Evolutionary conservation across 2,888 invertebrate species (phyloP).

Genomic region (Trissolcus brochymenae): DNA sequence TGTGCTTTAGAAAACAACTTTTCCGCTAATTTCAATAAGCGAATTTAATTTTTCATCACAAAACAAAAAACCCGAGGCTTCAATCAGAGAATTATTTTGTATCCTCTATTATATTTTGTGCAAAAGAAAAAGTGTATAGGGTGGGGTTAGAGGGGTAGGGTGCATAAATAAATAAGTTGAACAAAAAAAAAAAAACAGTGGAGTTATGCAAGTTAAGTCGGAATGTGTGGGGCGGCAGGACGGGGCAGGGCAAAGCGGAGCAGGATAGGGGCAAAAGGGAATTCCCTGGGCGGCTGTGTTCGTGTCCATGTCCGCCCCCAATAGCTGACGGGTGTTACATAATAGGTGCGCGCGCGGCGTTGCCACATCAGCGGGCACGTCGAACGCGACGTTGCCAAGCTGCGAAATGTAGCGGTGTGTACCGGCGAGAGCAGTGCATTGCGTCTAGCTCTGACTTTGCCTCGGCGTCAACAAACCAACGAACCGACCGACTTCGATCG

Average conservation of each 20-base stretch:
- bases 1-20: too few relatives aligned
- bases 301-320: slow-evolving; percentile 37
- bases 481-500: slow-evolving; percentile 12
- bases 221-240: slow-evolving; percentile 30
- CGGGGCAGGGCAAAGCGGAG: slow-evolving; percentile 10
- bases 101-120: too few relatives aligned
- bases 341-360: slow-evolving; percentile 24
- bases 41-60: too few relatives aligned
- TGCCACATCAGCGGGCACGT: slow-evolving; percentile 17
- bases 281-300: slow-evolving; percentile 33
- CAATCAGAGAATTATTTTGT: too few relatives aligned
- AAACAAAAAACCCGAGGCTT: too few relatives aligned
- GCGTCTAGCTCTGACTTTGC: slow-evolving; percentile 8
- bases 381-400: slow-evolving; percentile 24
- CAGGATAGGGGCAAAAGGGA: slow-evolving; percentile 27
- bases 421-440: background rate
- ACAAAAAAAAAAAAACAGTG: slow-evolving; percentile 25
- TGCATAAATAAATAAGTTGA: background rate
- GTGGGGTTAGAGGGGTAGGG: too few relatives aligned
- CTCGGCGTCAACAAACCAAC: slow-evolving; percentile 28
- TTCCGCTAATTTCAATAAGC: too few relatives aligned
- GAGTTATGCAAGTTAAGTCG: slow-evolving; percentile 25
- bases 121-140: too few relatives aligned
- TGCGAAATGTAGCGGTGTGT: background rate
- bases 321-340: slow-evolving; percentile 41